Evolutionary conservation across 2,888 invertebrate genomes (phyloP).

Genomic region (Anthophora plumipes): DNA sequence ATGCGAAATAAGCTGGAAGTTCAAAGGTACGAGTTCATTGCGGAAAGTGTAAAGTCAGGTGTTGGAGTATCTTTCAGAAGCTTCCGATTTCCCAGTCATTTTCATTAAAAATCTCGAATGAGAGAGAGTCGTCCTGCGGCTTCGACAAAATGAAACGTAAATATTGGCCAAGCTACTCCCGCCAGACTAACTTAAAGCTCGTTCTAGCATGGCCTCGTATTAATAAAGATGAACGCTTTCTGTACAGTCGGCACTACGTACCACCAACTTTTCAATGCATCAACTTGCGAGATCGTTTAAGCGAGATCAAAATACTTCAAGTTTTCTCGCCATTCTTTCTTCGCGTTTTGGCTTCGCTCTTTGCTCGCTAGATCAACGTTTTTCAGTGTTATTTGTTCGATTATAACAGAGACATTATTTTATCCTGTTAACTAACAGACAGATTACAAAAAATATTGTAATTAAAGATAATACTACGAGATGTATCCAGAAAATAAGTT

Average conservation of each 20-base stretch:
- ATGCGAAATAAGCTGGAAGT: background rate
- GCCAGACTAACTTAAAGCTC: conserved; percentile 75
- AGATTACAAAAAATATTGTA: too few relatives aligned
- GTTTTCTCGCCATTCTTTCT: conserved; percentile 31
- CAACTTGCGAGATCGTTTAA: conserved; percentile 69
- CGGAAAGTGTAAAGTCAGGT: conserved; percentile 5
- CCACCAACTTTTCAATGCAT: conserved; percentile 61
- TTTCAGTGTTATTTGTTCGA: background rate
- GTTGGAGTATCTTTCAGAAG: conserved; percentile 4
- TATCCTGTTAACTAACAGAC: too few relatives aligned
- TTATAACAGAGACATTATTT: background rate
- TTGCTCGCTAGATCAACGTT: background rate
- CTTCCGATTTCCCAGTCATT: conserved; percentile 41
- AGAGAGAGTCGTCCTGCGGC: conserved; percentile 72
- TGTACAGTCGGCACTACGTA: conserved; percentile 70
- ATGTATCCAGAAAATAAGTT: too few relatives aligned
- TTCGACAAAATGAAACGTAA: conserved; percentile 80
- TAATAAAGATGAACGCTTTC: conserved; percentile 80
- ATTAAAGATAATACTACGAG: too few relatives aligned
- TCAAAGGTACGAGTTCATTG: background rate
- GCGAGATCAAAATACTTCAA: conserved; percentile 61
- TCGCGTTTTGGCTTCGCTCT: background rate
- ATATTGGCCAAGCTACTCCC: conserved; percentile 77
- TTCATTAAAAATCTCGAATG: conserved; percentile 66
- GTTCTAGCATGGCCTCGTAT: conserved; percentile 65